Conservation (phyloP, 2,888 invertebrate genomes). For the Ganaspis brasiliensis region DNA sequence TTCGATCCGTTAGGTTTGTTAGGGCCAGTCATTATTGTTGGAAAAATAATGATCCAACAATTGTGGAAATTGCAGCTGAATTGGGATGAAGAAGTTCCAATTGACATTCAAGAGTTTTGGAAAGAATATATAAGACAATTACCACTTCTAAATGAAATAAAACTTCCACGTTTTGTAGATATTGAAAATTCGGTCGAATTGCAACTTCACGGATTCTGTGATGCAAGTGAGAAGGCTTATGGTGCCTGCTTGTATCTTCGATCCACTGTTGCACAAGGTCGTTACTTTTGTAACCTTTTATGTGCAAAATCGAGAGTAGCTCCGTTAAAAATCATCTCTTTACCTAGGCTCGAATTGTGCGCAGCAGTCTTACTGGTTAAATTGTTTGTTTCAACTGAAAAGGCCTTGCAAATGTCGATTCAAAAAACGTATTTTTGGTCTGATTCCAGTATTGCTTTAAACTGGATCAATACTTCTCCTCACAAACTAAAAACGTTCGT, state of each 20-base stretch:
- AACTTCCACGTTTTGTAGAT: not conserved
- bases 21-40: not conserved
- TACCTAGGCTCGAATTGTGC: not conserved
- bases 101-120: slow-evolving; percentile 28
- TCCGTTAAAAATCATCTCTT: not conserved
- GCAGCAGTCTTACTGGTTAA: not conserved
- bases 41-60: slow-evolving; percentile 10
- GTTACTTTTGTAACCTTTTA: not conserved
- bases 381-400: not conserved
- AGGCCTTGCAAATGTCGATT: not conserved
- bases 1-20: slow-evolving; percentile 42
- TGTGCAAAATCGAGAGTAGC: not conserved
- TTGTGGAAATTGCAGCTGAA: not conserved
- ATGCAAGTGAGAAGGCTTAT: slow-evolving; percentile 59
- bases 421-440: slow-evolving; percentile 53
- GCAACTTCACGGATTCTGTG: slow-evolving; percentile 58
- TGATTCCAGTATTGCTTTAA: slow-evolving; percentile 62
- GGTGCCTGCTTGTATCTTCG: slow-evolving; percentile 53
- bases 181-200: not conserved
- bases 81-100: not conserved
- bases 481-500: slow-evolving; percentile 60
- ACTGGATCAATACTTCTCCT: slow-evolving; percentile 57
- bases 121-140: not conserved
- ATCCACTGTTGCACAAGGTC: not conserved
- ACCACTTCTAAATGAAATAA: not conserved